phyloP scores from a whole-genome alignment of 2,888 invertebrate species.

The Octonoba sinensis region DNA sequence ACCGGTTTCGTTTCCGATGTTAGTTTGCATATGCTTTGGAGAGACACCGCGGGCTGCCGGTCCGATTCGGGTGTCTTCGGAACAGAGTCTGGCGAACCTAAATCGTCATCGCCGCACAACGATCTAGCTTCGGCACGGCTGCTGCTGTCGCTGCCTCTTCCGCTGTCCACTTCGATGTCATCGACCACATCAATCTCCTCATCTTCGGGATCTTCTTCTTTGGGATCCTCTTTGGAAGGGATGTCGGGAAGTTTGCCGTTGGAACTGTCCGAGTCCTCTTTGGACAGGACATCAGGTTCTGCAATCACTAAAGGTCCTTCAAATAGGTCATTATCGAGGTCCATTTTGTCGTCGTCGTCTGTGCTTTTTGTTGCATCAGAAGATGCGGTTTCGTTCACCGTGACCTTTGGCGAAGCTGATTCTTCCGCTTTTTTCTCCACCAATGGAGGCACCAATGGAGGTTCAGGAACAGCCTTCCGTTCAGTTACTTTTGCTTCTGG shows the following conservation, averaged over 20 bases:
- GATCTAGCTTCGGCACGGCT: slow-evolving; percentile 53
- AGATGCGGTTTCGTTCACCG: not conserved
- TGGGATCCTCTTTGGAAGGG: not conserved
- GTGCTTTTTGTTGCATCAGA: slow-evolving; percentile 1
- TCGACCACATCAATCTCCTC: slow-evolving; percentile 57
- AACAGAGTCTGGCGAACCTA: slow-evolving; percentile 56
- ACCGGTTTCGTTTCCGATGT: slow-evolving; percentile 18
- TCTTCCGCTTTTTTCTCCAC: slow-evolving; percentile 22
- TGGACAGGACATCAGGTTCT: slow-evolving; percentile 46
- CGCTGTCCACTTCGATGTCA: slow-evolving; percentile 58
- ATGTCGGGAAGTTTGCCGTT: slow-evolving; percentile 12
- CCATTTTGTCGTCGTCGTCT: slow-evolving; percentile 55
- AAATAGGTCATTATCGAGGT: slow-evolving; percentile 48
- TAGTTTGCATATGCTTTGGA: not conserved
- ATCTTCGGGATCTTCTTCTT: slow-evolving; percentile 35
- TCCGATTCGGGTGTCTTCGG: slow-evolving; percentile 43
- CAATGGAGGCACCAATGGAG: not conserved
- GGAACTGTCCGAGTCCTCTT: slow-evolving; percentile 39
- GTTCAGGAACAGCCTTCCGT: slow-evolving; percentile 11
- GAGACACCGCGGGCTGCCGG: not conserved
- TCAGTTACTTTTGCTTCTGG: slow-evolving; percentile 21
- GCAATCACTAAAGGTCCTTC: slow-evolving; percentile 58
- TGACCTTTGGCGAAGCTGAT: not conserved
- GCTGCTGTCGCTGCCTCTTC: slow-evolving; percentile 59
- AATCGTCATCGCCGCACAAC: slow-evolving; percentile 56